Conservation (phyloP, 2,113 vertebrate species). For the Phaethornis superciliosus region DNA sequence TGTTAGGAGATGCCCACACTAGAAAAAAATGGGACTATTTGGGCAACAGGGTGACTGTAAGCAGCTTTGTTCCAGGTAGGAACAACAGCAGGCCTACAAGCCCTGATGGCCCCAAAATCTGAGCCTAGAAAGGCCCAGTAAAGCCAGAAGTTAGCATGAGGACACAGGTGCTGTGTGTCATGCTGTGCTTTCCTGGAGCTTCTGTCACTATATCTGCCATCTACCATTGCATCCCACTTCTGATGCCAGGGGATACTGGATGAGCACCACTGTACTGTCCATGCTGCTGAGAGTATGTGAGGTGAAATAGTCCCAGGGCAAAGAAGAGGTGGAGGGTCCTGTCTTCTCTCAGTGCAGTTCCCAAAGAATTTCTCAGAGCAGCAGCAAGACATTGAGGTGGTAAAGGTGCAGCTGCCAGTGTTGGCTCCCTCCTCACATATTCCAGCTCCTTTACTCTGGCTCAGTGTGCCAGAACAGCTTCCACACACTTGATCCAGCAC, state of each 20-base stretch:
- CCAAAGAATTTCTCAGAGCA: not conserved
- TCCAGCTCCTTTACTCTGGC: not conserved
- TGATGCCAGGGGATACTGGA: no score
- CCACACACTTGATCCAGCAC: not conserved
- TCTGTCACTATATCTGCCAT: not conserved
- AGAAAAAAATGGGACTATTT: not conserved
- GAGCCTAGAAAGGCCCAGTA: not conserved
- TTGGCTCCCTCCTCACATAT: not conserved
- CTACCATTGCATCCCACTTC: not conserved
- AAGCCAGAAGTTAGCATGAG: not conserved
- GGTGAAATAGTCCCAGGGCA: not conserved
- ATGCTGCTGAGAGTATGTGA: not conserved
- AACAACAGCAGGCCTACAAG: not conserved
- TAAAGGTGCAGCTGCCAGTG: not conserved
- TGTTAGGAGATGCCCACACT: fast-evolving
- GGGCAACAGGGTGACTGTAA: not conserved
- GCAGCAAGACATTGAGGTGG: not conserved
- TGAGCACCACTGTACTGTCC: not conserved
- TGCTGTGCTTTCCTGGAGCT: not conserved
- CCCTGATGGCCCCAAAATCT: not conserved
- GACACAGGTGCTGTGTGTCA: not conserved
- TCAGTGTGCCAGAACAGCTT: not conserved
- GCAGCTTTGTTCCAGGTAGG: not conserved
- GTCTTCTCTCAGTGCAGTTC: not conserved
- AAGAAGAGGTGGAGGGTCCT: not conserved